phyloP scores from a whole-genome alignment of 1,140 invertebrate genomes.

The Limonius californicus region DNA sequence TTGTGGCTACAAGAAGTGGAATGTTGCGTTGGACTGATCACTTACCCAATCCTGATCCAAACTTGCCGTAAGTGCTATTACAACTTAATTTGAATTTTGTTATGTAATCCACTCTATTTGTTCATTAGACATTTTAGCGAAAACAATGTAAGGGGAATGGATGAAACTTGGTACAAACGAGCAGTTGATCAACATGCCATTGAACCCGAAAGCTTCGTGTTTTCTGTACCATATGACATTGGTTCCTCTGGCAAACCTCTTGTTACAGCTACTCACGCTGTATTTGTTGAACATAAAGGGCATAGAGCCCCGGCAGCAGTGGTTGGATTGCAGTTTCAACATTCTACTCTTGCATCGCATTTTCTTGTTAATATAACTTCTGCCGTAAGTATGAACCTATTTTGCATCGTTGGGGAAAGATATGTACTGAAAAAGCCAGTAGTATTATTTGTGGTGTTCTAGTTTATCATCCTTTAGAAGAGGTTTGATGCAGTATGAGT shows the following conservation, averaged over 20 bases:
- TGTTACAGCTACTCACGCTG: conserved; percentile 85
- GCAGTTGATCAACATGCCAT: conserved; percentile 86
- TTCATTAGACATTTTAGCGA: conserved; percentile 84
- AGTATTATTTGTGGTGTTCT: no score
- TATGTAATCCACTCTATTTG: no score
- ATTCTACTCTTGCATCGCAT: conserved; percentile 73
- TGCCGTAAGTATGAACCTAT: conserved; percentile 55
- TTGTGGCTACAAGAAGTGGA: conserved; percentile 86
- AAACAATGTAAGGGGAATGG: conserved; percentile 75
- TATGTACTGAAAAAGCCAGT: no score
- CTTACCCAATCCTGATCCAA: conserved; percentile 50
- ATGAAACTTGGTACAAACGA: conserved; percentile 88
- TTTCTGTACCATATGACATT: conserved; percentile 84
- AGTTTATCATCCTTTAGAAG: no score
- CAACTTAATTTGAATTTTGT: no score
- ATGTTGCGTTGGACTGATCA: conserved; percentile 81
- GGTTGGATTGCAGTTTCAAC: conserved; percentile 82
- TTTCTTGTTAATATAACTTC: conserved; percentile 79
- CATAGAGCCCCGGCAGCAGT: conserved; percentile 85
- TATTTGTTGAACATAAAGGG: conserved; percentile 80
- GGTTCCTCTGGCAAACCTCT: conserved; percentile 62
- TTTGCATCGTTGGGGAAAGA: no score
- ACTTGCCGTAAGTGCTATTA: conserved; percentile 56
- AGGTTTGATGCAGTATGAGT: no score
- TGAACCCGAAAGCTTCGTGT: conserved; percentile 86